Percentiles rank a stretch among this genome's conserved stretches.
Evolutionary conservation across 2,113 vertebrate species (phyloP).

Genomic region (Pardalotus punctatus): DNA sequence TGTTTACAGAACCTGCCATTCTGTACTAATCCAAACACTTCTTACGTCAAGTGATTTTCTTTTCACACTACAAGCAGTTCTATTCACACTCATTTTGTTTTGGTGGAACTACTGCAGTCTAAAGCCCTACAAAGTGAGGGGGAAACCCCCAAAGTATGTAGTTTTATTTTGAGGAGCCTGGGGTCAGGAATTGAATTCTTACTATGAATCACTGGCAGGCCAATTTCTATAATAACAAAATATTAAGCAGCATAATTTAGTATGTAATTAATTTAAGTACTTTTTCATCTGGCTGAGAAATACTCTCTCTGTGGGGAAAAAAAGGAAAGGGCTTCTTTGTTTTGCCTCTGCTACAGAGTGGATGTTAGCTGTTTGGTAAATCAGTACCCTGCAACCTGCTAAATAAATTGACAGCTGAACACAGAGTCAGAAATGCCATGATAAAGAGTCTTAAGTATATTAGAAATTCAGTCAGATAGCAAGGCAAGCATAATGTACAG

Average conservation of each 20-base stretch:
- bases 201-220: neutral
- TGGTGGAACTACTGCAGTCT: neutral
- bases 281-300: neutral
- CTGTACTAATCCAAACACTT: neutral
- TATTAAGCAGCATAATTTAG: neutral
- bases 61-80: neutral
- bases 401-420: neutral
- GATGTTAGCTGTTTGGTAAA: neutral
- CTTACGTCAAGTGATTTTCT: neutral
- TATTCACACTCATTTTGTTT: neutral
- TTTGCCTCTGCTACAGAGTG: neutral
- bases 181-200: neutral
- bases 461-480: neutral
- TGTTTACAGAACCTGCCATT: neutral
- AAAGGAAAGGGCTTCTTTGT: neutral
- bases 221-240: neutral
- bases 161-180: neutral
- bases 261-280: neutral
- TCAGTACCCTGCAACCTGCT: neutral
- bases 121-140: neutral
- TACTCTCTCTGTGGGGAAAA: neutral
- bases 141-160: fast-evolving
- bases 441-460: neutral
- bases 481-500: neutral
- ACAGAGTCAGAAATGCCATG: neutral